These are phyloP conservation scores for Periplaneta americana DNA, from an alignment of 1,140 invertebrate genomes.

Conservation along the genomic window DNA sequence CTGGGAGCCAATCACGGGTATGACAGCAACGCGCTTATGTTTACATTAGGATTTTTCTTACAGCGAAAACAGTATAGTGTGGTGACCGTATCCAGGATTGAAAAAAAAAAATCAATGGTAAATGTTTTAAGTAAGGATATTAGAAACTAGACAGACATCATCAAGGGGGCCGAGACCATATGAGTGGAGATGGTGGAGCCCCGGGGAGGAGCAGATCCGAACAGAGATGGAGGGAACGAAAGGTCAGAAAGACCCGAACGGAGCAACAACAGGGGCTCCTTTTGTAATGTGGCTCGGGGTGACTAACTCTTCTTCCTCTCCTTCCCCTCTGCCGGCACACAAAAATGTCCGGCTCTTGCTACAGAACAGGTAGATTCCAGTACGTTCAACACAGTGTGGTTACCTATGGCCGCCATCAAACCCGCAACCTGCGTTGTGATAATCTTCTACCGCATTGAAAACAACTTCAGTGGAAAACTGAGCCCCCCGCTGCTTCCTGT, in stretches of 20 bases:
- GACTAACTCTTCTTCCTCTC: neutral
- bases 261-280: neutral
- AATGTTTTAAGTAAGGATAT: neutral
- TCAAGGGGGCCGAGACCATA: neutral
- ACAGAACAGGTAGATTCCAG: neutral
- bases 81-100: no score
- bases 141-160: neutral
- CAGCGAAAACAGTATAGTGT: no score
- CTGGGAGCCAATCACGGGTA: no score
- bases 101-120: no score
- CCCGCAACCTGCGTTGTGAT: neutral
- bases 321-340: neutral
- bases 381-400: neutral
- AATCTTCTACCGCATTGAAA: neutral
- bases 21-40: no score
- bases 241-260: no score
- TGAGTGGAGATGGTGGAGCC: neutral
- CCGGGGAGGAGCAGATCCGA: no score
- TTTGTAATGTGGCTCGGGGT: neutral
- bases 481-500: neutral
- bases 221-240: no score
- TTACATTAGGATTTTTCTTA: no score
- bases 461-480: neutral
- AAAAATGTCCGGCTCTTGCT: neutral
- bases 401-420: no score